phyloP scores from a whole-genome alignment of 2,797 vertebrate species.

The Spatula clypeata region DNA sequence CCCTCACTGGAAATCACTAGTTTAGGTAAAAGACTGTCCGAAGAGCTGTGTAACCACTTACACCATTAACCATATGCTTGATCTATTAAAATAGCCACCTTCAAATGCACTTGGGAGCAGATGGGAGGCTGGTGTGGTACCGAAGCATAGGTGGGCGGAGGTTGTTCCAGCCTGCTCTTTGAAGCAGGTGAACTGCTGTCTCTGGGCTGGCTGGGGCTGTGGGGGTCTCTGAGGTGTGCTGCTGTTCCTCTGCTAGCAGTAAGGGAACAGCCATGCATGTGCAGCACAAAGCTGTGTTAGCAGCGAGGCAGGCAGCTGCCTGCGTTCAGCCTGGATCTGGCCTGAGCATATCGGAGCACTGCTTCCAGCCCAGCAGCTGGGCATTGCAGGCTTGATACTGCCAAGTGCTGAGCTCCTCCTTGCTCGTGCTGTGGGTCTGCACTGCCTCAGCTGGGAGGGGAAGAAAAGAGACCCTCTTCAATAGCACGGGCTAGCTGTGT shows the following conservation, averaged over 20 bases:
- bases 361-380: conserved; percentile 31
- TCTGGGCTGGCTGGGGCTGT: background rate
- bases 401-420: background rate
- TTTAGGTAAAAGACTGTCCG: background rate
- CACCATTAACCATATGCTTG: background rate
- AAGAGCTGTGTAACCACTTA: background rate
- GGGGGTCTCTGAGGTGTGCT: conserved; percentile 13
- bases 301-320: conserved; percentile 42
- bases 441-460: background rate
- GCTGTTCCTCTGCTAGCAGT: background rate
- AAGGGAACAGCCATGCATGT: background rate
- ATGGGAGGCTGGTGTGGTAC: conserved; percentile 57
- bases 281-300: background rate
- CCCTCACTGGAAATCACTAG: background rate
- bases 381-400: background rate
- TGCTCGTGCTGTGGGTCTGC: background rate
- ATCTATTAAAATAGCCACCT: conserved; percentile 48
- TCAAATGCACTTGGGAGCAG: conserved; percentile 74
- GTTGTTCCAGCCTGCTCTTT: conserved; percentile 34
- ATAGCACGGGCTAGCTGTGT: background rate
- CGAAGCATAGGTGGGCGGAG: conserved; percentile 60
- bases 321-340: conserved; percentile 8
- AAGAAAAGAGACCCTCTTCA: background rate
- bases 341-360: background rate
- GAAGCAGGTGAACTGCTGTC: conserved; percentile 38